phyloP scores from a whole-genome alignment of 2,888 invertebrate genomes.

The Plusia festucae region DNA sequence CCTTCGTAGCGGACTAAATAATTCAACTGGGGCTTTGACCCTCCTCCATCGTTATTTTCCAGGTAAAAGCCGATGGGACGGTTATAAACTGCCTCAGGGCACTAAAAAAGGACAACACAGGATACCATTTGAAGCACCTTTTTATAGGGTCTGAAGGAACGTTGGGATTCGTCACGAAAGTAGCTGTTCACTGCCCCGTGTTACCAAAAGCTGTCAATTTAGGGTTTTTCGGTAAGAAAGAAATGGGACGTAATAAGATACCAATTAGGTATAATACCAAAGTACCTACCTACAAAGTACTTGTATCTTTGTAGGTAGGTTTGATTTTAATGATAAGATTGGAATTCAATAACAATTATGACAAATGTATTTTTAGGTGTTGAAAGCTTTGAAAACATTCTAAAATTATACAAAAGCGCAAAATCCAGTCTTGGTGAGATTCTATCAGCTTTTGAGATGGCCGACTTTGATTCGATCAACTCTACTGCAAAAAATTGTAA shows the following conservation, averaged over 20 bases:
- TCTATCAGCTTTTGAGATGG: slow-evolving; percentile 98
- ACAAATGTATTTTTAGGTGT: slow-evolving; percentile 87
- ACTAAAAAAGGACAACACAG: slow-evolving; percentile 99
- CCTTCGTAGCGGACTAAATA: background rate
- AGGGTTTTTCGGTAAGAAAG: slow-evolving; percentile 95
- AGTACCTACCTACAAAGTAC: background rate
- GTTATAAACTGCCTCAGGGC: slow-evolving; percentile 95
- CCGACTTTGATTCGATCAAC: slow-evolving; percentile 94
- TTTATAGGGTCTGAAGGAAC: slow-evolving; percentile 99
- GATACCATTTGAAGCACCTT: slow-evolving; percentile 98
- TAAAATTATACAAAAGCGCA: slow-evolving; percentile 93
- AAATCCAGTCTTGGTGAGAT: slow-evolving; percentile 95
- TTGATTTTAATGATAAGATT: background rate
- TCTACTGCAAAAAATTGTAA: slow-evolving; percentile 90
- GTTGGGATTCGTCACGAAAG: slow-evolving; percentile 97
- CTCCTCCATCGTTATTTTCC: slow-evolving; percentile 24
- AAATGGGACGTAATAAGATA: background rate
- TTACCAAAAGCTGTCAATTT: slow-evolving; percentile 95
- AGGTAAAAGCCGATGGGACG: slow-evolving; percentile 96
- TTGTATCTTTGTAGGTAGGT: background rate
- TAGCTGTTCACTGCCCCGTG: slow-evolving; percentile 96
- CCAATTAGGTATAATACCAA: background rate
- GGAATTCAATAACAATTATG: background rate
- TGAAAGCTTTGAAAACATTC: slow-evolving; percentile 93
- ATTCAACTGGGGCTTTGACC: background rate